A percentile compares a stretch with the other conserved stretches of the same genome.
These are phyloP conservation scores for Chondrosia reniformis DNA, from an alignment of 37 sponge, comb jelly and placozoan genomes.

Conservation along the genomic window DNA sequence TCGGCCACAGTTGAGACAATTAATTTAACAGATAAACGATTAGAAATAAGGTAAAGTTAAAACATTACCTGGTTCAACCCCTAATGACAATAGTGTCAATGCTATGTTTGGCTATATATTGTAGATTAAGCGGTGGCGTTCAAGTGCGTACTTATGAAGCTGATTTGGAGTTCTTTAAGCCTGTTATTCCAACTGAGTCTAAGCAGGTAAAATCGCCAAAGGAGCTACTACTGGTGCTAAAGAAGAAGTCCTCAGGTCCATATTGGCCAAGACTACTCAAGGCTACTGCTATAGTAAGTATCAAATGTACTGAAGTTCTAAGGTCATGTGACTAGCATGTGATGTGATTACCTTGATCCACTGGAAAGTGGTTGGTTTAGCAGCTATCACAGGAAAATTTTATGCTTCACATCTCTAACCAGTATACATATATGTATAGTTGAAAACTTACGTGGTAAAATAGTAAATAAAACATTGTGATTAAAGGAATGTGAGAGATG, in stretches of 20 bases:
- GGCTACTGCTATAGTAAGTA: not conserved
- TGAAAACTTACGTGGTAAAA: too few species aligned
- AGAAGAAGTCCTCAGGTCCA: not conserved
- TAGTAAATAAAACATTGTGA: too few species aligned
- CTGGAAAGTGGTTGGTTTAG: too few species aligned
- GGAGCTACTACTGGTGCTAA: not conserved
- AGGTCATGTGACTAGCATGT: too few species aligned
- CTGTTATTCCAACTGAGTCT: conserved; percentile 1
- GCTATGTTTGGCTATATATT: too few species aligned
- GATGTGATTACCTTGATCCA: too few species aligned
- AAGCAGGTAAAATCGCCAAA: not conserved
- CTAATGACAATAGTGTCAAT: too few species aligned
- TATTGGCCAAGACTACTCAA: conserved; percentile 14
- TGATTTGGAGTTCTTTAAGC: conserved; percentile 5
- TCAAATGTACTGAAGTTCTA: too few species aligned
- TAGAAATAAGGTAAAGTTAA: not conserved
- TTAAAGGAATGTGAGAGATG: too few species aligned
- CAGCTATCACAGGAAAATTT: too few species aligned
- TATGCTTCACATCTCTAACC: not conserved
- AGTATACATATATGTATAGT: conserved; percentile 3
- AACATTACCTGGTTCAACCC: too few species aligned
- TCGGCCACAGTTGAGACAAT: not conserved
- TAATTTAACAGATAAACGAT: not conserved
- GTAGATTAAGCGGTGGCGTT: not conserved
- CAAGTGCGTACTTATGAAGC: not conserved